phyloP scores from a whole-genome alignment of 1,140 invertebrate genomes.

The Sinella curviseta region DNA sequence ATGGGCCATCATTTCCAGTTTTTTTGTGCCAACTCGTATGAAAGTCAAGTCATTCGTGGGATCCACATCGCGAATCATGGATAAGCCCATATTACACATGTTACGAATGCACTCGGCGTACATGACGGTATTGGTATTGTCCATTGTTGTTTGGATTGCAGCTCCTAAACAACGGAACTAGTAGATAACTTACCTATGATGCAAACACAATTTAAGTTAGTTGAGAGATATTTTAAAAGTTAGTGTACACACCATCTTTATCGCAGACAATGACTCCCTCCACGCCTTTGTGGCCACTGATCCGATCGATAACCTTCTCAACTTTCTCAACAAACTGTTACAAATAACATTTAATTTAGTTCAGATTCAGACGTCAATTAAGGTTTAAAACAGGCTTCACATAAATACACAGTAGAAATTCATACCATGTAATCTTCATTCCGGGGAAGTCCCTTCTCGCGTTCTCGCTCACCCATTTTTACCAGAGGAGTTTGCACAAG shows the following conservation, averaged over 20 bases:
- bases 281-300: slow-evolving; percentile 15
- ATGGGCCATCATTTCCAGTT: slow-evolving; percentile 20
- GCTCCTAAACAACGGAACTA: background rate
- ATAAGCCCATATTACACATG: background rate
- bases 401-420: background rate
- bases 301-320: slow-evolving; percentile 9
- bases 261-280: slow-evolving; percentile 25
- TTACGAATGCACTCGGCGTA: slow-evolving; percentile 24
- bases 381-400: background rate
- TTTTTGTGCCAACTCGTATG: slow-evolving; percentile 19
- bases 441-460: background rate
- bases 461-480: slow-evolving; percentile 12
- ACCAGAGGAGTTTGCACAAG: background rate
- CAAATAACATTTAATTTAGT: background rate
- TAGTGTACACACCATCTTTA: background rate
- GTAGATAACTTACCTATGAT: background rate
- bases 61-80: slow-evolving; percentile 22
- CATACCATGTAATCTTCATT: slow-evolving; percentile 23
- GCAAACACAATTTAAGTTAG: too few species aligned
- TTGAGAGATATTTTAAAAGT: too few species aligned
- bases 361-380: background rate
- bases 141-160: slow-evolving; percentile 27
- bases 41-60: slow-evolving; percentile 14
- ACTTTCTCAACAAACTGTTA: slow-evolving; percentile 19
- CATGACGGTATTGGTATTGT: slow-evolving; percentile 25